Percentiles rank a stretch among this genome's conserved stretches.
Conservation (phyloP, 2,113 vertebrate species). For the Climacteris rufus region DNA sequence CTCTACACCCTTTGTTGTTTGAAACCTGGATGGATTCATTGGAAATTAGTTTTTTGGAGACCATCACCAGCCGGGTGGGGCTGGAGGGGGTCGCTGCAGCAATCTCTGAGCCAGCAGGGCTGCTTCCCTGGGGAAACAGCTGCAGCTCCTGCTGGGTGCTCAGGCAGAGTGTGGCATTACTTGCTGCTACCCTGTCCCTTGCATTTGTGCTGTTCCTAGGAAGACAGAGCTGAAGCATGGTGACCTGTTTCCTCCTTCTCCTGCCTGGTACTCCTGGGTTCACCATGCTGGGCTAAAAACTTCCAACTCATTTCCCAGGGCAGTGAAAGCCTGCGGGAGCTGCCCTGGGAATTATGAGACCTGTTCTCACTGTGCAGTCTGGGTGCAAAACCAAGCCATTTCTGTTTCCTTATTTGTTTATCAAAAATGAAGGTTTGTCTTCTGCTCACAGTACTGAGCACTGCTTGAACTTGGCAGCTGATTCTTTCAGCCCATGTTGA, state of each 20-base stretch:
- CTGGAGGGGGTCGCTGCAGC: neutral
- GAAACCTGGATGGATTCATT: neutral
- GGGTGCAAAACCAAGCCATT: neutral
- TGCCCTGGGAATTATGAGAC: neutral
- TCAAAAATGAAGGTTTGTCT: neutral
- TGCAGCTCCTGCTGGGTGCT: neutral
- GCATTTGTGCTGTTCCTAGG: neutral
- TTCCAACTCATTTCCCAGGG: neutral
- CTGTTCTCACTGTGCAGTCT: fast-evolving
- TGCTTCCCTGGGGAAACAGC: neutral
- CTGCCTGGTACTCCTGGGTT: neutral
- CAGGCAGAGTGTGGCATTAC: neutral
- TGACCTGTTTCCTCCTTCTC: neutral
- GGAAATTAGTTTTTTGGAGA: neutral
- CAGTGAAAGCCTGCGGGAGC: fast-evolving
- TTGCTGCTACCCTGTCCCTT: neutral
- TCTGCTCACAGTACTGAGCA: neutral
- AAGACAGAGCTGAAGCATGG: fast-evolving
- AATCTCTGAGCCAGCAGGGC: neutral
- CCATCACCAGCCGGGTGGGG: neutral
- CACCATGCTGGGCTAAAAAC: neutral
- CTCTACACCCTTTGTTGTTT: neutral
- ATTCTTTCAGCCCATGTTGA: neutral
- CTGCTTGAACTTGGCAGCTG: neutral
- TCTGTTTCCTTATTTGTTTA: neutral